A percentile compares a stretch with the other conserved stretches of the same genome.
Conservation (phyloP, 2,888 invertebrate genomes). For the Ormyrus rosae region DNA sequence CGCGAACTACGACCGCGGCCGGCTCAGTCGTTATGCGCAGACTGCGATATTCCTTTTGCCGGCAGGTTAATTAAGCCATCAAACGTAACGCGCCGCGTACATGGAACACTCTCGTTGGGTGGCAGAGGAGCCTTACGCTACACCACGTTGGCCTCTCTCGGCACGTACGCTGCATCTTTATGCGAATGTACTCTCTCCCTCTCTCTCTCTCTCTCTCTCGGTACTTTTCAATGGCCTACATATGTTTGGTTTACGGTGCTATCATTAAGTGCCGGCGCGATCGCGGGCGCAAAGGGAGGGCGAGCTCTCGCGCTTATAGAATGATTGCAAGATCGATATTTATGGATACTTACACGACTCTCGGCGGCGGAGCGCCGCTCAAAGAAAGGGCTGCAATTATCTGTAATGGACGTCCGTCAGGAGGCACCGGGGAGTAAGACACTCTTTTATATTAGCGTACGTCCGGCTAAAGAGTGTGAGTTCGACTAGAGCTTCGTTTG, state of each 20-base stretch:
- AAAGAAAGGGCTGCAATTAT: conserved; percentile 31
- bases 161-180: conserved; percentile 16
- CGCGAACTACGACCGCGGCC: conserved; percentile 5
- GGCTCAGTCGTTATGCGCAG: no score
- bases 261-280: conserved; percentile 19
- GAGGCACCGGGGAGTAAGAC: conserved; percentile 15
- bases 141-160: not conserved
- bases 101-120: not conserved
- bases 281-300: not conserved
- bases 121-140: not conserved
- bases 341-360: conserved; percentile 31
- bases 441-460: conserved; percentile 10
- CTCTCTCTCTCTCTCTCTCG: not conserved
- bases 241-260: conserved; percentile 11
- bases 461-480: no score
- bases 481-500: no score
- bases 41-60: no score
- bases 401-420: conserved; percentile 37
- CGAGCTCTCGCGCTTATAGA: conserved; percentile 38
- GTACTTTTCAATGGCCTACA: conserved; percentile 46
- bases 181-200: conserved; percentile 13
- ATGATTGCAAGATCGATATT: conserved; percentile 49
- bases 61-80: conserved; percentile 45
- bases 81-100: not conserved
- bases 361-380: not conserved